phyloP scores from a whole-genome alignment of 92 coral and sea anemone genomes.

The Ricordea florida region DNA sequence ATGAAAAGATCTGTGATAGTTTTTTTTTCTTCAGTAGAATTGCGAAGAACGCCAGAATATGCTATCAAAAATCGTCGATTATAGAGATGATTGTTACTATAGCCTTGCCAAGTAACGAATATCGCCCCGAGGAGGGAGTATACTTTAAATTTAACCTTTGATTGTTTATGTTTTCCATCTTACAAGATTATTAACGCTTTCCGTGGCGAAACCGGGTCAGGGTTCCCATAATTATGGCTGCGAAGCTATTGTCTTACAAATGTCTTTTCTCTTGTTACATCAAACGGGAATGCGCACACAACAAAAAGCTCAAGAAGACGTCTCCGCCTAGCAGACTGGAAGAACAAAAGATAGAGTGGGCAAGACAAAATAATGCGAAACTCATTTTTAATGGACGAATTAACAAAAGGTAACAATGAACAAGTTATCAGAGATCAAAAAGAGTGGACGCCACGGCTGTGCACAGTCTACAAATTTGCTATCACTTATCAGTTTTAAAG shows the following conservation, averaged over 20 bases:
- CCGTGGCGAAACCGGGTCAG: not conserved
- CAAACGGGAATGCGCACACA: constrained; percentile 3
- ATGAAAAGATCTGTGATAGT: too few relatives aligned
- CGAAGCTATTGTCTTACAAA: constrained; percentile 30
- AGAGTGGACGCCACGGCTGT: too few relatives aligned
- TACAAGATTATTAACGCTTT: constrained; percentile 3
- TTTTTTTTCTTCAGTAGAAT: not conserved
- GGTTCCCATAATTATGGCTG: not conserved
- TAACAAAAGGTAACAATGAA: too few relatives aligned
- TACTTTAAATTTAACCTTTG: not conserved
- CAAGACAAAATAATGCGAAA: not conserved
- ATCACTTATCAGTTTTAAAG: too few relatives aligned
- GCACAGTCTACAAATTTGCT: too few relatives aligned
- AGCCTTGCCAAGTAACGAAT: too few relatives aligned
- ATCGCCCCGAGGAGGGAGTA: not conserved
- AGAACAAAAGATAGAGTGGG: constrained; percentile 9
- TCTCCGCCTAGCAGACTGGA: constrained; percentile 19
- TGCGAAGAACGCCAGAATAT: not conserved
- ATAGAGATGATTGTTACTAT: too few relatives aligned
- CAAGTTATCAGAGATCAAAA: too few relatives aligned
- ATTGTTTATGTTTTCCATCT: constrained; percentile 21
- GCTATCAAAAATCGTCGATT: too few relatives aligned
- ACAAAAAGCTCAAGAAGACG: constrained; percentile 2
- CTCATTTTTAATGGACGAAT: constrained; percentile 15
- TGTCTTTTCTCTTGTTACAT: constrained; percentile 13